Evolutionary conservation across 2,797 vertebrate genomes (phyloP).

Genomic region (Eleutherodactylus coqui): DNA sequence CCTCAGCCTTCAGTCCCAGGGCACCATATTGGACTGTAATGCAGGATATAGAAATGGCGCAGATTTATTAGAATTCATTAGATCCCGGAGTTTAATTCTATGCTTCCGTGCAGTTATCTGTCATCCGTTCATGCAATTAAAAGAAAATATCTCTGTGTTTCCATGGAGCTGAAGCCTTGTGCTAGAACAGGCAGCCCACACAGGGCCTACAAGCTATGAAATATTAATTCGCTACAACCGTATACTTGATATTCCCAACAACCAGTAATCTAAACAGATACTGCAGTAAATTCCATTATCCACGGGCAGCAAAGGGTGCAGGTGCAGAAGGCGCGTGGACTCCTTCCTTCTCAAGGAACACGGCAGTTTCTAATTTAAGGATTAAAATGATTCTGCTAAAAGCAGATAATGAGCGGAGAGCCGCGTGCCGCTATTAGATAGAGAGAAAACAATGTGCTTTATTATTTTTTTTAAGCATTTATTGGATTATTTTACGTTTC

Average conservation of each 20-base stretch:
- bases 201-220: conserved; percentile 71
- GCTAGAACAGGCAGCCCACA: conserved; percentile 78
- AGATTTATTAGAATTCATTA: conserved; percentile 71
- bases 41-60: conserved; percentile 56
- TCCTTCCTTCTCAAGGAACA: background rate
- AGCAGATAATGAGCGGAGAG: background rate
- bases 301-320: conserved; percentile 18
- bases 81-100: conserved; percentile 68
- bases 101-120: conserved; percentile 73
- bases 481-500: background rate
- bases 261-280: conserved; percentile 67
- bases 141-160: conserved; percentile 76
- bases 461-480: background rate
- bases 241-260: conserved; percentile 61
- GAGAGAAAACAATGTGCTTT: background rate
- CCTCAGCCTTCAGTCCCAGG: background rate
- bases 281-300: conserved; percentile 66
- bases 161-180: conserved; percentile 77
- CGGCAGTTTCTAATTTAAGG: background rate
- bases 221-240: conserved; percentile 74
- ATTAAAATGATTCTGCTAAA: conserved; percentile 2
- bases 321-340: background rate
- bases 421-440: background rate
- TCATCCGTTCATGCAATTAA: conserved; percentile 76
- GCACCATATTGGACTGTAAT: conserved; percentile 49